phyloP scores from a whole-genome alignment of 2,888 invertebrate genomes.

The Pachliopta kotzebuea region DNA sequence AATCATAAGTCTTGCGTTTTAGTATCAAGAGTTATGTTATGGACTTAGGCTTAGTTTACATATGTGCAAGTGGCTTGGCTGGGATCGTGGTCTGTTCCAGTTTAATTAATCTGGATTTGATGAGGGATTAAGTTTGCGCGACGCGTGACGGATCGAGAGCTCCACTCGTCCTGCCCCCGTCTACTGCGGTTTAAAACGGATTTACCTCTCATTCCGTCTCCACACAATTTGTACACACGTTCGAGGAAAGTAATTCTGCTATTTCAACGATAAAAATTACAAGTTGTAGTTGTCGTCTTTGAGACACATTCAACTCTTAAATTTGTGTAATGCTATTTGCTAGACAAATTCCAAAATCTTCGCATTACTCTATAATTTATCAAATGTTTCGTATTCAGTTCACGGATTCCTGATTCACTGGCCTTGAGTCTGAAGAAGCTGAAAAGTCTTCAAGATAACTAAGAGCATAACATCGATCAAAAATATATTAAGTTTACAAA shows the following conservation, averaged over 20 bases:
- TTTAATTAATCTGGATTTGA: conserved; percentile 77
- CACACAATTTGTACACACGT: conserved; percentile 67
- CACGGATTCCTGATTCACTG: no score
- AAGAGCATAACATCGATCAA: no score
- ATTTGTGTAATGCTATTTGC: not conserved
- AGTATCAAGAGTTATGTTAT: conserved; percentile 33
- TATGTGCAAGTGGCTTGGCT: conserved; percentile 55
- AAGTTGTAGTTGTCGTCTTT: not conserved
- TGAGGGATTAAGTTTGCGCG: conserved; percentile 74
- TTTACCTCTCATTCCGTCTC: conserved; percentile 66
- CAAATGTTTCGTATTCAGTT: no score
- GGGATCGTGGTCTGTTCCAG: conserved; percentile 51
- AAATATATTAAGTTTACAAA: no score
- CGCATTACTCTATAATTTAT: no score
- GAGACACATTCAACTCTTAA: not conserved
- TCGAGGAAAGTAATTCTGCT: conserved; percentile 43
- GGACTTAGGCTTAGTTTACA: conserved; percentile 39
- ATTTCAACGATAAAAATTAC: conserved; percentile 6
- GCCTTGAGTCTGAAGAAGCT: no score
- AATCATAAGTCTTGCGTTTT: conserved; percentile 18
- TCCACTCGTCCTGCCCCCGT: conserved; percentile 52
- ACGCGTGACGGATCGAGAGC: conserved; percentile 75
- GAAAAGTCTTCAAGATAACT: no score
- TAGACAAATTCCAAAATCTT: no score
- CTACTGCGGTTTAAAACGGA: conserved; percentile 71